Evolutionary conservation across 2,888 invertebrate species (phyloP).

Genomic region (Spialia ferax): DNA sequence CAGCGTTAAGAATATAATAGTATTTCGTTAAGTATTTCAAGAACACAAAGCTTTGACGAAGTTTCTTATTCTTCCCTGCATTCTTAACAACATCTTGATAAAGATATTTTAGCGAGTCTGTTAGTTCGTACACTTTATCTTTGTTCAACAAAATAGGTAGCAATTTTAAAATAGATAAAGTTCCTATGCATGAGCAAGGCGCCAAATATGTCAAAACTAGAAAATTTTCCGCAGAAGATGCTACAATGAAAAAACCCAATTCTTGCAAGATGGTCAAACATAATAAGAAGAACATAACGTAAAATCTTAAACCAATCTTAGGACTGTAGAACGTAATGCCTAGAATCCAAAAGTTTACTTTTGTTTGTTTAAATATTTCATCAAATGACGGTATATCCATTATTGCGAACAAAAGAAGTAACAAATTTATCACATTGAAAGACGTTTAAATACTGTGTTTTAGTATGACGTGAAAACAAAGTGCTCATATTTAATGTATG

Average conservation of each 20-base stretch:
- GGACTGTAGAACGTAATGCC: conserved; percentile 45
- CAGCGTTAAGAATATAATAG: conserved; percentile 64
- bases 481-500: conserved; percentile 13
- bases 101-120: conserved; percentile 53
- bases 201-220: conserved; percentile 65
- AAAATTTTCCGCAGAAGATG: conserved; percentile 63
- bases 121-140: conserved; percentile 56
- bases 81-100: conserved; percentile 56
- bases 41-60: conserved; percentile 56
- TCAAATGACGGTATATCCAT: conserved; percentile 42
- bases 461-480: background rate
- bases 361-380: conserved; percentile 44
- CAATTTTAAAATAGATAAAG: conserved; percentile 61
- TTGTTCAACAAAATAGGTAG: conserved; percentile 49
- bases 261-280: conserved; percentile 56
- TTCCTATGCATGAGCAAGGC: conserved; percentile 63
- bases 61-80: conserved; percentile 50
- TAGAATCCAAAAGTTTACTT: conserved; percentile 43
- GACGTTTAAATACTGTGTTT: background rate
- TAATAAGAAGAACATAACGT: conserved; percentile 48
- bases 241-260: conserved; percentile 58
- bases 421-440: background rate
- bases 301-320: conserved; percentile 55
- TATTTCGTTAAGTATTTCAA: conserved; percentile 63
- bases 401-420: background rate